Evolutionary conservation across 2,888 invertebrate species (phyloP).

Genomic region (Iselma pallidipennis): DNA sequence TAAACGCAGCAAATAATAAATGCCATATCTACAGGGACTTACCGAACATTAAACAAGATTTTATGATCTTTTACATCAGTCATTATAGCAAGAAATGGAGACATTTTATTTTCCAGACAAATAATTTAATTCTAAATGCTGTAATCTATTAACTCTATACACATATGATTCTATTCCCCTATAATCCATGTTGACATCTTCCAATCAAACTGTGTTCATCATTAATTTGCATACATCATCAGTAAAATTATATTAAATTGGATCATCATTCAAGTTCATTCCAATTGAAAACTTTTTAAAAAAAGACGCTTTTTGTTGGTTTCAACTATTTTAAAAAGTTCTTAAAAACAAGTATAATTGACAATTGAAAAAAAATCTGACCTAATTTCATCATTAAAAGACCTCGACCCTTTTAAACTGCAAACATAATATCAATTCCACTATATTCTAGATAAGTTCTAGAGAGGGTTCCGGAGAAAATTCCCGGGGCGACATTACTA

Average conservation of each 20-base stretch:
- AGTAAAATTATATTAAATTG: not conserved
- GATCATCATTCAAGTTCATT: constrained; percentile 1
- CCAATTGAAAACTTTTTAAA: not conserved
- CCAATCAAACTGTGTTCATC: not conserved
- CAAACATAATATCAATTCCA: not conserved
- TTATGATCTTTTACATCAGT: too few species aligned
- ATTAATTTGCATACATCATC: constrained; percentile 1
- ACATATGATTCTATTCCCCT: not conserved
- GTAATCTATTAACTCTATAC: not conserved
- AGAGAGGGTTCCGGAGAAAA: not conserved
- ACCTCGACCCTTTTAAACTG: not conserved
- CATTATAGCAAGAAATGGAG: not conserved
- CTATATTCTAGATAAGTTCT: not conserved
- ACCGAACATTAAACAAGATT: too few species aligned
- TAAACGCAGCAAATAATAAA: too few species aligned
- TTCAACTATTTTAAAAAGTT: too few species aligned
- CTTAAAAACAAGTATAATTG: too few species aligned
- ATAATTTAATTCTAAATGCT: not conserved
- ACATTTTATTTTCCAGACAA: not conserved
- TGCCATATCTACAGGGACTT: too few species aligned
- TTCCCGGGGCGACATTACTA: not conserved
- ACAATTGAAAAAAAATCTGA: not conserved
- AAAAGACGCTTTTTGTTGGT: too few species aligned
- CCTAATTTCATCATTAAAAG: not conserved
- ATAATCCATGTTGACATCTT: not conserved